Base-by-base conservation (phyloP, 2,797 vertebrate species). In the Pseudochromis fuscus region DNA sequence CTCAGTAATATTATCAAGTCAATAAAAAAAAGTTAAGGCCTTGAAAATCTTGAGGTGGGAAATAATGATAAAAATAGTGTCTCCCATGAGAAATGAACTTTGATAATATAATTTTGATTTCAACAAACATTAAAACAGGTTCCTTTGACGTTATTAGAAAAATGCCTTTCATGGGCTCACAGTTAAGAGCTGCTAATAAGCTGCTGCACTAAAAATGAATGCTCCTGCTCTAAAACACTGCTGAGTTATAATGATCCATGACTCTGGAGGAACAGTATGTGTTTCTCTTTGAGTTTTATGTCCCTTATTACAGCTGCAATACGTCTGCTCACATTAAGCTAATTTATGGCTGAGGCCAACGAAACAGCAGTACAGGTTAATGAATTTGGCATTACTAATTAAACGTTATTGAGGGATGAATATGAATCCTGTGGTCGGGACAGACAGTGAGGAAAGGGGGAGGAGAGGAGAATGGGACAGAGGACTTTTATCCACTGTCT, bases 381-480 rank as follows among this genome's bases (percentile, higher is more conserved):
- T 95, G 92, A 96, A 96, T 95, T 95, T 95, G 95, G 95, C 96
- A 97, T 97, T 95, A 95, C 96, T 96, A 97, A 98, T 98, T 96
- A 98, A 97, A 95, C 92, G 95, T 95, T 94, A 96, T 95, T 94
- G 94, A 94, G 94, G 95, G 94, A 95, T 95, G 96, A 97, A 96
- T 96, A 96, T 96, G 97, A 97, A 96, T 96, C 93, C 94, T 93
- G 93, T 90, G 92, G 91, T 93, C 90, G 93, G 94, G 90, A 93
- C 77, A 68, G 84, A 88, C 53, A 74, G 85, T 50, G 52, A 81
- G 82, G 84, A 72, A 74, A 79, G 74, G 79, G 71, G 63, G 66
- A 38, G 56, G 75, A 62, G 58, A 48, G 72, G 56, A 72, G 74
- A 66, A 72, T 23, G 33, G 57, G 75, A 82, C 68, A 70, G 83